A percentile compares a stretch with the other conserved stretches of the same genome.
phyloP scores from a whole-genome alignment of 2,113 vertebrate species.

The Cavia aperea region DNA sequence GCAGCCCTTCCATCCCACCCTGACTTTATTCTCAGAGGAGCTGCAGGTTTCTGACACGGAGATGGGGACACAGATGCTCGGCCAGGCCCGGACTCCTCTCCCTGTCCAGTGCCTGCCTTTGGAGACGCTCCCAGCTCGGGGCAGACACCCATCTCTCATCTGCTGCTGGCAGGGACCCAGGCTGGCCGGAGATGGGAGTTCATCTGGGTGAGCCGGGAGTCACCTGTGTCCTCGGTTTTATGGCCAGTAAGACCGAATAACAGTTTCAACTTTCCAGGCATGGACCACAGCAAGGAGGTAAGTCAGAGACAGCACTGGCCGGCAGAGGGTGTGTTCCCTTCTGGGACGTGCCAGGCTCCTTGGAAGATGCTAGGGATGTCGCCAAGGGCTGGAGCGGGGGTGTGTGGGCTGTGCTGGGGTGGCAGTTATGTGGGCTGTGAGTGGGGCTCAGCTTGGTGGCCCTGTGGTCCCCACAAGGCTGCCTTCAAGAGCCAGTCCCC shows the following conservation, averaged over 20 bases:
- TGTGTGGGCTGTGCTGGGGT: not conserved
- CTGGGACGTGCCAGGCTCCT: fast-evolving
- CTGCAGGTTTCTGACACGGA: too few relatives aligned
- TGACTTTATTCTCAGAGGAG: not conserved
- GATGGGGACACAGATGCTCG: fast-evolving
- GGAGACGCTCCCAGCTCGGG: fast-evolving
- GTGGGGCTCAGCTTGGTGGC: not conserved
- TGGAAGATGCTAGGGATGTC: not conserved
- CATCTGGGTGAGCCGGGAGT: not conserved
- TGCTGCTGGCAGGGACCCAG: not conserved
- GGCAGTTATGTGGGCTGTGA: not conserved
- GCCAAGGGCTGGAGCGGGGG: fast-evolving
- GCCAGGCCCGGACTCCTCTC: not conserved
- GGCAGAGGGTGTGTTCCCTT: not conserved
- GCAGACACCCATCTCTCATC: not conserved
- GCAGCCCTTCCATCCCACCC: not conserved
- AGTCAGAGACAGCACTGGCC: fast-evolving
- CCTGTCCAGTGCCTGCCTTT: too few relatives aligned
- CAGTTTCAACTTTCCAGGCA: not conserved
- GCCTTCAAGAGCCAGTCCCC: not conserved
- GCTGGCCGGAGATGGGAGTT: not conserved
- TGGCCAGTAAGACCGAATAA: not conserved
- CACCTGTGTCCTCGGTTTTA: not conserved
- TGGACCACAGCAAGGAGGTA: not conserved
- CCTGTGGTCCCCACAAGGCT: not conserved